Evolutionary conservation across 2,888 invertebrate species (phyloP).

Genomic region (Epirrita christyi): DNA sequence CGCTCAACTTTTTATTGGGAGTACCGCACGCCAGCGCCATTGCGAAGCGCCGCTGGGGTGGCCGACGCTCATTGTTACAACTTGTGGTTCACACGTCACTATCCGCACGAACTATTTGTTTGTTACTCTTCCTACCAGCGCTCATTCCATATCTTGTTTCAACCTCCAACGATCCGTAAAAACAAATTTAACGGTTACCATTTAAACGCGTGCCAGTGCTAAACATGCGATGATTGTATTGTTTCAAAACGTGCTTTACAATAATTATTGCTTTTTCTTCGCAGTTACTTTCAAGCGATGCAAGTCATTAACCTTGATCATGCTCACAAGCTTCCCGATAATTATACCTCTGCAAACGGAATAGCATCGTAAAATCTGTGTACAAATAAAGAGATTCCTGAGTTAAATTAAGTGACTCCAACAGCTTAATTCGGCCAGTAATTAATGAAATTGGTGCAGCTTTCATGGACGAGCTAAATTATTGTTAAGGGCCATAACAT

Average conservation of each 20-base stretch:
- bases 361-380: constrained; percentile 63
- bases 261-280: constrained; percentile 50
- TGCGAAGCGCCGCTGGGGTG: constrained; percentile 43
- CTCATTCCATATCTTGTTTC: constrained; percentile 33
- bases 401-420: constrained; percentile 68
- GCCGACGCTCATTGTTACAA: constrained; percentile 32
- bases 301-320: constrained; percentile 65
- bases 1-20: constrained; percentile 71
- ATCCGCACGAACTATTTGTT: constrained; percentile 39
- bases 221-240: constrained; percentile 48
- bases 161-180: constrained; percentile 41
- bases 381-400: constrained; percentile 66
- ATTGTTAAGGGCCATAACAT: constrained; percentile 74
- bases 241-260: constrained; percentile 49
- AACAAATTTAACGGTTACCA: constrained; percentile 38
- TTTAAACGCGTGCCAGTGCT: constrained; percentile 27
- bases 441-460: constrained; percentile 77
- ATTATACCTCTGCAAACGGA: constrained; percentile 51
- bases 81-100: constrained; percentile 36
- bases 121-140: constrained; percentile 34
- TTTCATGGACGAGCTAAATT: constrained; percentile 69
- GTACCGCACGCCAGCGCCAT: constrained; percentile 57
- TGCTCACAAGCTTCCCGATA: constrained; percentile 55
- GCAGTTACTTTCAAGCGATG: constrained; percentile 53
- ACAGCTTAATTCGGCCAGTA: constrained; percentile 66